Percentiles rank a stretch among this genome's conserved stretches.
These are phyloP conservation scores for Lithophane socia DNA, from an alignment of 2,888 invertebrate species.

Conservation along the genomic window DNA sequence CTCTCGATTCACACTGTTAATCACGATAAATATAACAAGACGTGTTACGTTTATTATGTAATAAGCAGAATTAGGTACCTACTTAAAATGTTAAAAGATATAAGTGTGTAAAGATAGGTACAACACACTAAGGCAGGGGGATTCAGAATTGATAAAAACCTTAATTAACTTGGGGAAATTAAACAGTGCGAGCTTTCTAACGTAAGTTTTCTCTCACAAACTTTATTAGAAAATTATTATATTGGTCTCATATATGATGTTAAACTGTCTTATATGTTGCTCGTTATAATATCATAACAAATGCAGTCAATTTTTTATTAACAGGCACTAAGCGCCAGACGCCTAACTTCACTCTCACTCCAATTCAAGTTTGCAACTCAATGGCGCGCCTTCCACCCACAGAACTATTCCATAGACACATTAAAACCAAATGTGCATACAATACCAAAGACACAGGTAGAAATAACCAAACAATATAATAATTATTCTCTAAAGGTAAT, in stretches of 20 bases:
- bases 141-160: background rate
- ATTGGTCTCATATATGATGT: background rate
- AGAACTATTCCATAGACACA: conserved; percentile 17
- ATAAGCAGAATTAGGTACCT: background rate
- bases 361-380: conserved; percentile 30
- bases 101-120: background rate
- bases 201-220: background rate
- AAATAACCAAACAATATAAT: conserved; percentile 55
- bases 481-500: conserved; percentile 60
- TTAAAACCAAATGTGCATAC: conserved; percentile 56
- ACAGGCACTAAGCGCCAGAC: conserved; percentile 3
- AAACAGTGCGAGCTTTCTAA: no score
- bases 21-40: conserved; percentile 6
- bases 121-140: no score
- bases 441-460: conserved; percentile 57
- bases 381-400: conserved; percentile 14
- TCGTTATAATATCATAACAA: background rate
- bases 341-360: background rate
- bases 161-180: background rate
- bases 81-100: background rate
- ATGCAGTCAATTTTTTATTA: background rate
- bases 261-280: background rate
- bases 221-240: background rate
- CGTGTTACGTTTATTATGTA: conserved; percentile 25
- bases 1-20: conserved; percentile 34